Conservation (phyloP, 2,797 vertebrate genomes). For the Oryzias dopingdopingensis region DNA sequence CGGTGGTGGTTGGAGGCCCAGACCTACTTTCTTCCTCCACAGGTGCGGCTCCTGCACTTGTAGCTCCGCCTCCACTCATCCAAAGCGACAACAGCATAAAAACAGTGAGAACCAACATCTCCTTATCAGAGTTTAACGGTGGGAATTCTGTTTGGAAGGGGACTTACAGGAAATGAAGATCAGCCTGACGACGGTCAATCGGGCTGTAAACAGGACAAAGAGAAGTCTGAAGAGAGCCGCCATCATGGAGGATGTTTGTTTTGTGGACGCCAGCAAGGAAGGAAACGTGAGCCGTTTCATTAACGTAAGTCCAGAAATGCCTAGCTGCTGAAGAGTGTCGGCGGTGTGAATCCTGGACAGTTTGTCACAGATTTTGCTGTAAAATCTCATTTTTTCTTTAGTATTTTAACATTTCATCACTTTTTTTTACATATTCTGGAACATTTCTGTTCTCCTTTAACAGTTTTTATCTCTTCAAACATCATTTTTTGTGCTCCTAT, state of each 20-base stretch:
- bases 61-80: neutral
- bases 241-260: constrained; percentile 59
- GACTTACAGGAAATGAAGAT: constrained; percentile 10
- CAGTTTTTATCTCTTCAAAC: too few relatives aligned
- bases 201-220: neutral
- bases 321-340: neutral
- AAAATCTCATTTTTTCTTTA: too few relatives aligned
- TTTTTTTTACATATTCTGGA: too few relatives aligned
- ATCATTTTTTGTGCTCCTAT: too few relatives aligned
- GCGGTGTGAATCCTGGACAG: too few relatives aligned
- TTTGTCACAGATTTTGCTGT: too few relatives aligned
- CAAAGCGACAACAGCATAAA: too few relatives aligned
- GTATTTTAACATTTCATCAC: too few relatives aligned
- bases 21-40: neutral
- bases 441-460: too few relatives aligned
- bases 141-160: constrained; percentile 3
- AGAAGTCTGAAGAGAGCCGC: constrained; percentile 18
- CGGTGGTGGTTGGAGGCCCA: neutral
- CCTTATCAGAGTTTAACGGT: neutral
- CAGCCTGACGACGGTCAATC: neutral
- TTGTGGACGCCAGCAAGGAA: constrained; percentile 89
- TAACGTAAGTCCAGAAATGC: constrained; percentile 75
- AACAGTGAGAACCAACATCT: too few relatives aligned
- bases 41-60: neutral
- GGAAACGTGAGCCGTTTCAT: constrained; percentile 93